A percentile compares a stretch with the other conserved stretches of the same genome.
phyloP scores from a whole-genome alignment of 2,888 invertebrate species.

The Heteropelma amictum region DNA sequence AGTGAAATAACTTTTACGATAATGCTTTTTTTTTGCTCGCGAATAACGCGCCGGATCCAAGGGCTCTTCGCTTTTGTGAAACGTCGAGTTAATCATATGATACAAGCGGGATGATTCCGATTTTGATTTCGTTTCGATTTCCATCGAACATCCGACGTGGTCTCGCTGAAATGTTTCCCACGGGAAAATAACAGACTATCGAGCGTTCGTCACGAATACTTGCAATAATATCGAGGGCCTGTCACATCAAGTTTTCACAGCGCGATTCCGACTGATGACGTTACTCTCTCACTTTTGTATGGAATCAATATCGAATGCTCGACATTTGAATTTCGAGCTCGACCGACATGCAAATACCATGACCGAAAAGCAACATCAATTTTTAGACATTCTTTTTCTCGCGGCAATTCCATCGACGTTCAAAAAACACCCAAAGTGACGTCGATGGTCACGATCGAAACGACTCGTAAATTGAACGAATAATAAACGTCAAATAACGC shows the following conservation, averaged over 20 bases:
- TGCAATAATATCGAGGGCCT: conserved; percentile 10
- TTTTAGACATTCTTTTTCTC: no score
- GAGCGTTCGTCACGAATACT: background rate
- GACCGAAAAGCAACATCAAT: no score
- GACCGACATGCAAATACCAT: no score
- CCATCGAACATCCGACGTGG: background rate
- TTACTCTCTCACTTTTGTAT: no score
- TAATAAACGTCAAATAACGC: background rate
- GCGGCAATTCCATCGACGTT: no score
- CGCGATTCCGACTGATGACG: no score
- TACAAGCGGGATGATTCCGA: background rate
- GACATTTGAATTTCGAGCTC: no score
- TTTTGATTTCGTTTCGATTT: conserved; percentile 17
- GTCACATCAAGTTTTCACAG: no score
- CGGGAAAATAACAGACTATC: background rate
- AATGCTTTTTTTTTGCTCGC: background rate
- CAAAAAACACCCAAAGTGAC: no score
- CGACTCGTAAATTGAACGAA: background rate
- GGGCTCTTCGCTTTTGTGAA: background rate
- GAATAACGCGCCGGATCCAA: no score
- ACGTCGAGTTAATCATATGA: background rate
- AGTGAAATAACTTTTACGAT: background rate
- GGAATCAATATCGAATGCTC: no score
- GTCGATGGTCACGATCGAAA: no score
- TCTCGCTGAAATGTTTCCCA: background rate